phyloP scores from a whole-genome alignment of 1,140 invertebrate genomes.

The Limonius californicus region DNA sequence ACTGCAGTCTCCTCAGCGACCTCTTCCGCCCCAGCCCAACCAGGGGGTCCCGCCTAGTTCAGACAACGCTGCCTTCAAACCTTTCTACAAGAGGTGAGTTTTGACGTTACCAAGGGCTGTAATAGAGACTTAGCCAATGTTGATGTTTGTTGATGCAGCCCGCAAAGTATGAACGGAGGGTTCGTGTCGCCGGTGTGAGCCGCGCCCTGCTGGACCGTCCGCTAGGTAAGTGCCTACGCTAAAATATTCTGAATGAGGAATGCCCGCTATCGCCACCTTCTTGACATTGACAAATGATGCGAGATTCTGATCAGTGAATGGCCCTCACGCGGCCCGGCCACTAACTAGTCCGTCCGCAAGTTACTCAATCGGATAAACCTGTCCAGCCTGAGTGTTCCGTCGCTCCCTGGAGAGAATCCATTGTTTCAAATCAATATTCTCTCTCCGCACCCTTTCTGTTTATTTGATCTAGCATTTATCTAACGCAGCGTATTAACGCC shows the following conservation, averaged over 20 bases:
- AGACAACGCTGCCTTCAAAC: conserved; percentile 73
- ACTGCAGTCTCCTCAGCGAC: conserved; percentile 51
- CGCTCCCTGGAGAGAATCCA: conserved; percentile 32
- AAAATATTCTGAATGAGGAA: conserved; percentile 43
- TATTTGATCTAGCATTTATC: background rate
- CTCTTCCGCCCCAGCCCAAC: conserved; percentile 51
- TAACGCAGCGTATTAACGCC: too few relatives aligned
- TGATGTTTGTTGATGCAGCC: conserved; percentile 49
- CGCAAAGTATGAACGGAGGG: conserved; percentile 57
- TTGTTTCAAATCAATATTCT: conserved; percentile 42
- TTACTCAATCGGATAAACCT: conserved; percentile 38
- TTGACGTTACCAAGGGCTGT: background rate
- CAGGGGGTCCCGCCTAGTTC: conserved; percentile 56
- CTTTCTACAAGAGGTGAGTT: conserved; percentile 83
- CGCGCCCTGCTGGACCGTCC: conserved; percentile 35
- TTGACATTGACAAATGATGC: conserved; percentile 62
- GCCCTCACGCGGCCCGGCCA: conserved; percentile 33
- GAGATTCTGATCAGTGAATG: conserved; percentile 60
- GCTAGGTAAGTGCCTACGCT: conserved; percentile 32
- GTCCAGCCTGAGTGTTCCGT: conserved; percentile 22
- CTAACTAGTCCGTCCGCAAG: conserved; percentile 20
- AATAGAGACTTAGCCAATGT: conserved; percentile 16
- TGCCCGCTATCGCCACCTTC: conserved; percentile 55
- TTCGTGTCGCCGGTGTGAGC: conserved; percentile 61
- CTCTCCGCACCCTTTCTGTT: conserved; percentile 28